Conservation (phyloP, 2,113 vertebrate species). For the Aegypius monachus region DNA sequence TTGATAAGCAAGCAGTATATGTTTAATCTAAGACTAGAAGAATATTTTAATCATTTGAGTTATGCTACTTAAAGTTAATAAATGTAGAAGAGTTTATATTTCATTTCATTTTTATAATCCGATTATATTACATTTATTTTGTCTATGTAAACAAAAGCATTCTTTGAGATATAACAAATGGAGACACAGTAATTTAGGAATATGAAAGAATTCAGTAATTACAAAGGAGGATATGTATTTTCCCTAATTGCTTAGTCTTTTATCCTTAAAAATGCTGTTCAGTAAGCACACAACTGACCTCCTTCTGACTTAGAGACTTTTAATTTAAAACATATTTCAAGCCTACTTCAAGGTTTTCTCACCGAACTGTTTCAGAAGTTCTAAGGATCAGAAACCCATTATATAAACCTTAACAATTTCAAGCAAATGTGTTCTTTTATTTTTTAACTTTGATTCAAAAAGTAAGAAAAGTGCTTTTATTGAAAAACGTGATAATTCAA, state of each 20-base stretch:
- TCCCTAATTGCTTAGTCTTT: constrained; percentile 4
- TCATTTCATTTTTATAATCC: neutral
- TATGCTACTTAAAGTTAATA: neutral
- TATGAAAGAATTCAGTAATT: neutral
- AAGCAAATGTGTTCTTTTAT: neutral
- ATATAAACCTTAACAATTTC: neutral
- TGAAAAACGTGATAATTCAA: neutral
- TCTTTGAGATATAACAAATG: neutral
- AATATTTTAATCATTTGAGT: neutral
- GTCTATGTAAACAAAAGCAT: neutral
- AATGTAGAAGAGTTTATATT: neutral
- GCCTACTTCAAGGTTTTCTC: constrained; percentile 3
- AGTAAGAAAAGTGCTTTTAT: neutral
- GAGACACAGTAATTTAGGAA: neutral
- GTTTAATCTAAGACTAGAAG: neutral
- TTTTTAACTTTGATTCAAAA: neutral
- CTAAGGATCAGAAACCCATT: neutral
- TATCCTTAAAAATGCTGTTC: neutral
- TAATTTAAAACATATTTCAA: neutral
- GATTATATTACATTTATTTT: neutral
- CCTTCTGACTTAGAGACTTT: neutral
- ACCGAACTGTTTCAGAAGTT: neutral
- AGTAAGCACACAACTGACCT: neutral
- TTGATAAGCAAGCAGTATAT: neutral
- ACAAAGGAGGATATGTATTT: neutral